Base-by-base conservation (phyloP, 2,888 invertebrate genomes). In the Lithophane leautieri region DNA sequence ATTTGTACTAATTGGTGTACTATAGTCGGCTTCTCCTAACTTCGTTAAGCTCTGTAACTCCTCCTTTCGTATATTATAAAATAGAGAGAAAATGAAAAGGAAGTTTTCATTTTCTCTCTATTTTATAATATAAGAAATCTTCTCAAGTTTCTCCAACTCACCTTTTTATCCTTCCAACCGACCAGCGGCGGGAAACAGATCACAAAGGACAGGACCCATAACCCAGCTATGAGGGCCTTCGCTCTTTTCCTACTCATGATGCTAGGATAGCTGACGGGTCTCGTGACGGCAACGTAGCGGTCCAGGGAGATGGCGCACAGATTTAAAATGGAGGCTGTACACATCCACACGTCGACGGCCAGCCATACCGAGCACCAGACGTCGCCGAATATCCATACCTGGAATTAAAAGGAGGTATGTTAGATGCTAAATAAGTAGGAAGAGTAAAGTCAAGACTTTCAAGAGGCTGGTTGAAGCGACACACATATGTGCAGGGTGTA, bases 281-380 rank as follows among this genome's bases (percentile, higher is more conserved):
- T 97, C 60, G 99, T 99, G 80, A 99, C 99, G 42, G 99, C 99
- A 89, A 99, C 98, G 96, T 99, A 99, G 94, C 99, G 97, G 96
- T 98, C 98, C 92, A 99, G 96, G 25, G 99, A 99, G 92, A 99
- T 99, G 89, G 99, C 99, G 93, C 99, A 99, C 73, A 99, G 97
- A 95, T 99, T 99, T 88, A 99, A 97, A 90, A 99, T 99, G 89
- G 99, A 99, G 0, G 99, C 99, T 0, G 99, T 99, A 96, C 99
- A 99, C 98, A 99, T 98, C 99, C 99, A 99, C 19, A 99, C 99
- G 95, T 99, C 99, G 76, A 99, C 98, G 0, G 99, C 99, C 83
- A 99, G 97, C 99, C 99, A 99, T 85, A 99, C 97, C 80, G 98
- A 98, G 96, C 99, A 99, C 99, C 99, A 99, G 63, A 99, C 97